Conservation (phyloP, 64 coral and sea anemone species). For the Pocillopora verrucosa region DNA sequence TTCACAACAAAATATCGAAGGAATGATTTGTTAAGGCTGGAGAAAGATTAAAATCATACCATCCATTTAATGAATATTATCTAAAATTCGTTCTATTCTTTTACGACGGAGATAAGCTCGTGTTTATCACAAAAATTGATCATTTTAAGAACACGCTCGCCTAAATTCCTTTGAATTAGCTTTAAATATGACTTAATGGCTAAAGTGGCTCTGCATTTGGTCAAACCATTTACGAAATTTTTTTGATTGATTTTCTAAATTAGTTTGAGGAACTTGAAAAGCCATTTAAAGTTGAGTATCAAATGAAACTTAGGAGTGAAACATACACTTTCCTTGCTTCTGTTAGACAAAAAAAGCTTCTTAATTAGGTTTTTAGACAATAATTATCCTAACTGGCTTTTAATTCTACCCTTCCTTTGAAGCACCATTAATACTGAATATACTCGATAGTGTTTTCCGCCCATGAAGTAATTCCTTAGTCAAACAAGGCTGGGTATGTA, state of each 20-base stretch:
- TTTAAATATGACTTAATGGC: constrained; percentile 7
- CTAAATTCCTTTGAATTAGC: constrained; percentile 29
- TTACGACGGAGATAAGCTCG: background rate
- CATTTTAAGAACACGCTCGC: background rate
- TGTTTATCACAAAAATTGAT: constrained; percentile 25
- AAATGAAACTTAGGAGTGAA: background rate
- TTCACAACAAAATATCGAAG: constrained; percentile 1
- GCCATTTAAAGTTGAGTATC: background rate
- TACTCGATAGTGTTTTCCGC: background rate
- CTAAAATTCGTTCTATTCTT: constrained; percentile 14
- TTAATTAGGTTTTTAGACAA: background rate
- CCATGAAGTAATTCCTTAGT: constrained; percentile 35
- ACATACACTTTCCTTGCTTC: background rate
- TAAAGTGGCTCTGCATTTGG: constrained; percentile 3
- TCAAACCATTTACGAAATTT: background rate
- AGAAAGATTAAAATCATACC: background rate
- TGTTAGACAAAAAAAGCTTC: background rate
- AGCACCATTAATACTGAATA: constrained; percentile 18
- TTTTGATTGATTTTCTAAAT: background rate
- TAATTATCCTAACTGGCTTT: constrained; percentile 27
- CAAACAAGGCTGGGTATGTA: constrained; percentile 18
- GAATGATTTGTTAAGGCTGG: background rate
- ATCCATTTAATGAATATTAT: constrained; percentile 3
- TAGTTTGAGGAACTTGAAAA: background rate
- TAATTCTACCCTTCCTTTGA: constrained; percentile 24